These are phyloP conservation scores for Homalodisca vitripennis DNA, from an alignment of 1,140 invertebrate genomes.

Conservation along the genomic window DNA sequence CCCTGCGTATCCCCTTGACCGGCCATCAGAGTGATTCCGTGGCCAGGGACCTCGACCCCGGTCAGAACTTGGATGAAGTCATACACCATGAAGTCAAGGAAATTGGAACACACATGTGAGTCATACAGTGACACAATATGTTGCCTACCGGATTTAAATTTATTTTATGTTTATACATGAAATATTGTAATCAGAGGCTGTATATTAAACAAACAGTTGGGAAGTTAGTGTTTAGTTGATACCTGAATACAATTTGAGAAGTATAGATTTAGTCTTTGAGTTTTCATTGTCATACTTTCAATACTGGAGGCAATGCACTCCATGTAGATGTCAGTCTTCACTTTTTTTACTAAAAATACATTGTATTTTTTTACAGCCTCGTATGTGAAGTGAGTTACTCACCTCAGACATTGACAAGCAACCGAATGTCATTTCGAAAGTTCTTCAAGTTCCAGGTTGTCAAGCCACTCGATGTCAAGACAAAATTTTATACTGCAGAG, in stretches of 20 bases:
- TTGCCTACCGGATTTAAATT: too few species aligned
- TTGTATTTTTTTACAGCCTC: constrained; percentile 68
- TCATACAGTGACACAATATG: too few species aligned
- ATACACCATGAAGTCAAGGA: constrained; percentile 99
- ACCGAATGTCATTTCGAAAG: constrained; percentile 80
- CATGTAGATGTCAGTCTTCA: too few species aligned
- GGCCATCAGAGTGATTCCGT: constrained; percentile 29
- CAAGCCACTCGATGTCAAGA: constrained; percentile 97
- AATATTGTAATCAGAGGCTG: too few species aligned
- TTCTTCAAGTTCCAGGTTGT: constrained; percentile 99
- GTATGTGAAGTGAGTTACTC: constrained; percentile 93
- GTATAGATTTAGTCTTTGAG: too few species aligned
- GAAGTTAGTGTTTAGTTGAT: too few species aligned
- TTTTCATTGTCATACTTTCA: too few species aligned
- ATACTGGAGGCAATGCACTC: too few species aligned
- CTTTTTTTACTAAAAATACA: too few species aligned
- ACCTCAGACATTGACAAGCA: constrained; percentile 45
- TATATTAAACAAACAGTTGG: too few species aligned
- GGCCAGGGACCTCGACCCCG: constrained; percentile 67
- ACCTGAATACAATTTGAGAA: too few species aligned
- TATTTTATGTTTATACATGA: too few species aligned
- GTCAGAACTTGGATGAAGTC: constrained; percentile 88
- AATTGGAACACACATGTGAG: constrained; percentile 93
- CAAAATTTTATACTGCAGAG: constrained; percentile 97
- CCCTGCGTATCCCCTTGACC: constrained; percentile 25